A percentile compares a stretch with the other conserved stretches of the same genome.
Conservation (phyloP, 2,113 vertebrate genomes). For the Antidorcas marsupialis region DNA sequence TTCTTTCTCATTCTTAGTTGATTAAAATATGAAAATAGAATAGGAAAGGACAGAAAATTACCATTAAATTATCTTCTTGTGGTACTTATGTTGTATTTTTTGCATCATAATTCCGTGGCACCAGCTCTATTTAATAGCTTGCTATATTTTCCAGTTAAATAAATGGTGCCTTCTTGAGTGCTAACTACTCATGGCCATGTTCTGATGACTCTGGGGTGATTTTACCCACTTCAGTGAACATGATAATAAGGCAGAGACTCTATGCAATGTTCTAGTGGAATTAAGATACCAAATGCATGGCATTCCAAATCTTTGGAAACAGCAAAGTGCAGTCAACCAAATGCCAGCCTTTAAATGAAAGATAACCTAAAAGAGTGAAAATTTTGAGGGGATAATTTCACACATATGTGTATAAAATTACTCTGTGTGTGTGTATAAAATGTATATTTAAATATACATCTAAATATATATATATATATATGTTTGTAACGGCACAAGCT, state of each 20-base stretch:
- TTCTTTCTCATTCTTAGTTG: background rate
- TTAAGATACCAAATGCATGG: background rate
- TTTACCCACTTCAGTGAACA: constrained; percentile 9
- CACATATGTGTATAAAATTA: background rate
- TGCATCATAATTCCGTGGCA: background rate
- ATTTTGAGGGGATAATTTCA: background rate
- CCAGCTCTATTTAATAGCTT: background rate
- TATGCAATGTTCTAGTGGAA: background rate
- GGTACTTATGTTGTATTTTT: background rate
- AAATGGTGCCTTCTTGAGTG: constrained; percentile 29
- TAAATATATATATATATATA: background rate
- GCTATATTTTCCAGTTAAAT: constrained; percentile 20
- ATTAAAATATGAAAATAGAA: background rate
- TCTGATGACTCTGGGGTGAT: constrained; percentile 13
- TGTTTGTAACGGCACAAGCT: background rate
- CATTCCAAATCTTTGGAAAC: constrained; percentile 2
- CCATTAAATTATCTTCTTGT: constrained; percentile 14
- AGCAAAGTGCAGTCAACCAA: background rate
- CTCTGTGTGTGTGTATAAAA: background rate
- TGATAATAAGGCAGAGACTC: background rate
- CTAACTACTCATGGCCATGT: background rate
- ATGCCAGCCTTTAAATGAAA: background rate
- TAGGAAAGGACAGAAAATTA: background rate
- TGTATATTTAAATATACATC: background rate
- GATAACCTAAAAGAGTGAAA: background rate